phyloP scores from a whole-genome alignment of 2,113 vertebrate species.

The Sigmodon hispidus region DNA sequence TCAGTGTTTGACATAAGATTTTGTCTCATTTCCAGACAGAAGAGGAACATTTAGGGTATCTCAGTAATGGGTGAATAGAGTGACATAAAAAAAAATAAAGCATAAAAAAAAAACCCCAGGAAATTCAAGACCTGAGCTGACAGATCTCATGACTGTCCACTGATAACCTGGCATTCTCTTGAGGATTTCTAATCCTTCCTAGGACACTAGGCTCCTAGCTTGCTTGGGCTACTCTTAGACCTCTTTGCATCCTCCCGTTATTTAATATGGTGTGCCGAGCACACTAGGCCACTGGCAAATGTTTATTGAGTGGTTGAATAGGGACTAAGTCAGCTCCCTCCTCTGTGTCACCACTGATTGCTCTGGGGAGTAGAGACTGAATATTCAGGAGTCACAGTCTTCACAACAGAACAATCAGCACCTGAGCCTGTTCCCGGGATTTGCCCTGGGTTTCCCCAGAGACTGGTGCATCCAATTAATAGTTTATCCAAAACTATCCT shows the following conservation, averaged over 20 bases:
- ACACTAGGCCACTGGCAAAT: background rate
- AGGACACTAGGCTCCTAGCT: background rate
- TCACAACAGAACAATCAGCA: conserved; percentile 57
- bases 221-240: background rate
- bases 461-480: conserved; percentile 66
- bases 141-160: background rate
- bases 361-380: conserved; percentile 40
- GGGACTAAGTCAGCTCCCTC: conserved; percentile 37
- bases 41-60: background rate
- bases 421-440: conserved; percentile 25
- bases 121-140: background rate
- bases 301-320: conserved; percentile 41
- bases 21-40: conserved; percentile 5
- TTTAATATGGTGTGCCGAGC: background rate
- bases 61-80: background rate
- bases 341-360: conserved; percentile 18
- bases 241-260: background rate
- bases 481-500: conserved; percentile 31
- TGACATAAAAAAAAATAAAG: background rate
- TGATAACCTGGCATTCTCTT: background rate
- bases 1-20: background rate
- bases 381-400: background rate
- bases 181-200: background rate
- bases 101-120: background rate
- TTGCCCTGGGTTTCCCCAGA: conserved; percentile 46